Percentiles rank a stretch among this genome's conserved stretches.
Conservation (phyloP, 2,797 vertebrate genomes). For the Thripadectes ignobilis region DNA sequence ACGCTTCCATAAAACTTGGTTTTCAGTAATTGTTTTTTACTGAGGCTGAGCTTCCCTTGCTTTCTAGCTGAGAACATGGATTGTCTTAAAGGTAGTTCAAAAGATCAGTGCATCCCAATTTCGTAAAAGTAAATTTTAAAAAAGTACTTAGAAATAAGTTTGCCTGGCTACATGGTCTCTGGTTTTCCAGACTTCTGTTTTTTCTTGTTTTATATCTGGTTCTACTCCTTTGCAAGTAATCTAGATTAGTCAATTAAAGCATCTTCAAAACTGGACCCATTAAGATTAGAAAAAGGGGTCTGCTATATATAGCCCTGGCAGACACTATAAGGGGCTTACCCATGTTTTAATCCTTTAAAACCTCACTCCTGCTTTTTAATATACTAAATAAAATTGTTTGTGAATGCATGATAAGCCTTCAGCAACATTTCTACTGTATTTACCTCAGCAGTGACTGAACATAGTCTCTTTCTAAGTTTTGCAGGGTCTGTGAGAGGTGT, state of each 20-base stretch:
- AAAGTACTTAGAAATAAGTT: not conserved
- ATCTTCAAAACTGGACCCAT: not conserved
- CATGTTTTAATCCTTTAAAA: conserved; percentile 46
- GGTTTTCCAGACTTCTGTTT: not conserved
- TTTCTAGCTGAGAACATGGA: not conserved
- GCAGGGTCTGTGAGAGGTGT: not conserved
- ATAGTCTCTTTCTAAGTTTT: not conserved
- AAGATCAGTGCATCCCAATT: not conserved
- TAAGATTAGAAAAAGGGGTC: conserved; percentile 23
- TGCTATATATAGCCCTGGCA: conserved; percentile 41
- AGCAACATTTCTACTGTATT: not conserved
- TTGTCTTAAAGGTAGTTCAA: not conserved
- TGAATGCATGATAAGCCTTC: not conserved
- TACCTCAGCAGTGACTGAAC: not conserved
- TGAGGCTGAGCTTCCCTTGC: not conserved
- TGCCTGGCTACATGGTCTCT: not conserved
- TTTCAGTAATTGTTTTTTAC: not conserved
- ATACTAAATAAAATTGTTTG: not conserved
- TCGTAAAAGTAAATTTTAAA: not conserved
- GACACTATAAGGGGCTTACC: not conserved
- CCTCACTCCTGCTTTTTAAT: not conserved
- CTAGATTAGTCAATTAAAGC: conserved; percentile 30
- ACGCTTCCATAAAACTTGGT: not conserved
- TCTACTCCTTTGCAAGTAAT: conserved; percentile 34
- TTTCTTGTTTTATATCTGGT: not conserved